A percentile compares a stretch with the other conserved stretches of the same genome.
Evolutionary conservation across 2,113 vertebrate genomes (phyloP).

Genomic region (Anarhynchus alexandrinus): DNA sequence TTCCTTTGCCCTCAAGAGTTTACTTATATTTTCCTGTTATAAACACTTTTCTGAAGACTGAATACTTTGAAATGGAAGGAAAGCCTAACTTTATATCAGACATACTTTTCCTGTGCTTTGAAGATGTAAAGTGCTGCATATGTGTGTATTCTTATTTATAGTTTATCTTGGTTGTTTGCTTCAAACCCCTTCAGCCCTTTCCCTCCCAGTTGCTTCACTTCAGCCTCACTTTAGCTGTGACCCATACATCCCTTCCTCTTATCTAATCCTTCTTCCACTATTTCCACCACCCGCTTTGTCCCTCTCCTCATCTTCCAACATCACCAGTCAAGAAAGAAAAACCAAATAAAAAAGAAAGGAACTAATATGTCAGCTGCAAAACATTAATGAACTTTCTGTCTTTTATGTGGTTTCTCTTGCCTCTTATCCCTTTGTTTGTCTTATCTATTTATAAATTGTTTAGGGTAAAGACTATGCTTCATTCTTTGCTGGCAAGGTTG

Average conservation of each 20-base stretch:
- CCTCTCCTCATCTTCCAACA: neutral
- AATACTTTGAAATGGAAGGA: slow-evolving; percentile 10
- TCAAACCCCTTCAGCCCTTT: neutral
- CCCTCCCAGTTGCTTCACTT: neutral
- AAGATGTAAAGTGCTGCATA: neutral
- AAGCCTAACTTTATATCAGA: neutral
- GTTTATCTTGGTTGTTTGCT: slow-evolving; percentile 6
- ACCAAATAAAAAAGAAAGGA: neutral
- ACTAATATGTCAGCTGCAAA: neutral
- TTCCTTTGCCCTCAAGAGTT: neutral
- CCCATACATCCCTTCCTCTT: neutral
- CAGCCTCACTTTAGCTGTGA: neutral
- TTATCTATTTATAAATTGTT: neutral
- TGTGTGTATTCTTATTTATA: slow-evolving; percentile 7
- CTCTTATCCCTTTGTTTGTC: neutral
- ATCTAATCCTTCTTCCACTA: neutral
- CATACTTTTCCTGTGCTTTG: neutral
- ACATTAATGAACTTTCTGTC: neutral
- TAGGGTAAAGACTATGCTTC: neutral
- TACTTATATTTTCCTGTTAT: neutral
- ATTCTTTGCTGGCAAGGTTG: neutral
- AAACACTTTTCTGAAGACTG: neutral
- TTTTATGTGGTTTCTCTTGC: neutral
- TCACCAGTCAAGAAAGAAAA: neutral
- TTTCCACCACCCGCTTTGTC: neutral